phyloP scores from a whole-genome alignment of 2,797 vertebrate species.

The Pseudochirops cupreus region DNA sequence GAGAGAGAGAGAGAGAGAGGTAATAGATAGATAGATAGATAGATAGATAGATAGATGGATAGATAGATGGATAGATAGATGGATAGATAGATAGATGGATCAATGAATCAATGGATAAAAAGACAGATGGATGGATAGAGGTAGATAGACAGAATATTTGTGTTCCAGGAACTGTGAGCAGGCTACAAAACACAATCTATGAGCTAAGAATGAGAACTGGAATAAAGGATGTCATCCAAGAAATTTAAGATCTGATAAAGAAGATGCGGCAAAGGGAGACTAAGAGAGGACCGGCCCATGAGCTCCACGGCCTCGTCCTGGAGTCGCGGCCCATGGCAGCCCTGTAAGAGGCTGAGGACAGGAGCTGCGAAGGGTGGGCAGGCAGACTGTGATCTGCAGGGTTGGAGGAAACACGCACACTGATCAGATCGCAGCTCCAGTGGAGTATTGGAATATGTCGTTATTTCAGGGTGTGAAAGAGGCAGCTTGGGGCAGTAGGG shows the following conservation, averaged over 20 bases:
- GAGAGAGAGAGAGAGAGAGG: background rate
- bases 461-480: background rate
- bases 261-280: background rate
- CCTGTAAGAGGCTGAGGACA: background rate
- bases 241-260: background rate
- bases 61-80: background rate
- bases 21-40: too few relatives aligned
- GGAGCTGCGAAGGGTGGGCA: fast-evolving
- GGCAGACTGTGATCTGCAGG: background rate
- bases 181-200: background rate
- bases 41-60: background rate
- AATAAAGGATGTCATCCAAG: background rate
- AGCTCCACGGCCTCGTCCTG: background rate
- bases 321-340: background rate
- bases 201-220: background rate
- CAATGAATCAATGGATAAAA: too few relatives aligned
- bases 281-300: background rate
- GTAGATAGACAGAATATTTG: background rate
- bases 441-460: background rate
- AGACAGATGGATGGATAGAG: too few relatives aligned
- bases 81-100: too few relatives aligned
- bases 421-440: background rate
- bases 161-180: background rate
- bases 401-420: background rate
- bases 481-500: background rate